Conservation (phyloP, 2,888 invertebrate species). For the Himalopsyche tibetana region DNA sequence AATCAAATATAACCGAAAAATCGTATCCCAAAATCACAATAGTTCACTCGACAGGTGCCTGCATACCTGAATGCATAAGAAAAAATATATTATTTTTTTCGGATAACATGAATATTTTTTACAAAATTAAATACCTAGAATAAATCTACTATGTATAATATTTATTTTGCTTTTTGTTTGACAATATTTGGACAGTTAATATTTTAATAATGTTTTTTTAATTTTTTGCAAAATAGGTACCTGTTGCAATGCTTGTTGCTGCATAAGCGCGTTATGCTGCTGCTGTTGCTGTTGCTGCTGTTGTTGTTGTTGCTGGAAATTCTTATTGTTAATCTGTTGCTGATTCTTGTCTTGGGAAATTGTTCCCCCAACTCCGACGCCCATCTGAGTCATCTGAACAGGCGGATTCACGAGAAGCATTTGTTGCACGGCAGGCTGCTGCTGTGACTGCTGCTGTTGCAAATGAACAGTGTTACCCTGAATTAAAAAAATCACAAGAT, state of each 20-base stretch:
- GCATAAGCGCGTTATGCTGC: slow-evolving; percentile 67
- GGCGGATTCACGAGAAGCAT: slow-evolving; percentile 76
- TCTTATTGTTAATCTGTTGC: slow-evolving; percentile 71
- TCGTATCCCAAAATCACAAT: no score
- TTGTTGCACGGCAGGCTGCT: slow-evolving; percentile 41
- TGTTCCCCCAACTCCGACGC: slow-evolving; percentile 71
- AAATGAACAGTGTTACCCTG: slow-evolving; percentile 36
- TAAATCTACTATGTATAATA: no score
- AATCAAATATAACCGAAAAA: no score
- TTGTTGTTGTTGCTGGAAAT: slow-evolving; percentile 73
- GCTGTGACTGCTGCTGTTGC: slow-evolving; percentile 44
- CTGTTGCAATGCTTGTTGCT: slow-evolving; percentile 68
- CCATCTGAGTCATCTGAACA: slow-evolving; percentile 74
- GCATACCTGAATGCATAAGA: no score
- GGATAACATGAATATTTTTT: no score
- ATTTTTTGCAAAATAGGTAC: slow-evolving; percentile 64
- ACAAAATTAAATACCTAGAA: no score
- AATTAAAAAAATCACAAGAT: background rate
- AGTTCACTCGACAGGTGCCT: no score
- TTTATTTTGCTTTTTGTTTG: no score
- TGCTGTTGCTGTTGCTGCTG: slow-evolving; percentile 72
- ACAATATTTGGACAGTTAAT: no score
- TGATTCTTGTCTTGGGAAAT: slow-evolving; percentile 77
- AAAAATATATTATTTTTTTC: no score
- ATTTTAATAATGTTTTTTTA: no score